Base-by-base conservation (phyloP, 2,113 vertebrate genomes). In the Vulpes lagopus region DNA sequence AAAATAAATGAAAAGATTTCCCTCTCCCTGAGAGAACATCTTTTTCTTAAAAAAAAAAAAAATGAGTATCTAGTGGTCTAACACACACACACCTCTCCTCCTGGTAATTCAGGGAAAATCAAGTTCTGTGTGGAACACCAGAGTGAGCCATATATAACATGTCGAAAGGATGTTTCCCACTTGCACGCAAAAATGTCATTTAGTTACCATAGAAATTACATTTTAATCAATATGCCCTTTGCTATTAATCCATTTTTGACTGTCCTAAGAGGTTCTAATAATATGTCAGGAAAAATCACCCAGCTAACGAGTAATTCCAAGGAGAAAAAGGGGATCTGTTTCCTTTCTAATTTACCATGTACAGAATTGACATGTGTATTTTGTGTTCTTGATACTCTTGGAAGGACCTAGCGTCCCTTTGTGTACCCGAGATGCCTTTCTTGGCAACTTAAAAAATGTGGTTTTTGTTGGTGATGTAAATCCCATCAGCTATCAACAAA, bases 191-290 rank as follows among this genome's bases (percentile, higher is more conserved):
- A 98, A 98, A 71, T 60, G 94, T 51, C 2, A 96, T 90, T 98
- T 97, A 98, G 38, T 87, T 97, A 60, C 92, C 93, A 98, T 93
- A 98, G 94, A 98, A 98, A 98, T 98, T 98, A 91, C 49, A 93
- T 97, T 98, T 98, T 97, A 98, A 97, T 98, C 97, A 98, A 96
- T 96, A n/a, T 90, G 67, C 8, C 96, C 76, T 97, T 98, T 96
- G 85, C 96, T 98, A 96, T 98, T 98, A 98, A 98, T 98, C 94
- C 57, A 96, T 95, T 98, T 98, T 97, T 98, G 69, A 98, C 67
- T 83, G 11, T 94, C 71, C 95, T 78, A 97, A 98, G 89, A 98
- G 51, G 59, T 81, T 94, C 88, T 98, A 98, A 98, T 98, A 97
- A 97, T 55, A 97, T 0, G 71, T 96, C 98, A 96, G 79, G 38